Evolutionary conservation across 2,888 invertebrate genomes (phyloP), one percentile per base, ranked within the genome.

Genomic region (Scrobipalpa costella): DNA sequence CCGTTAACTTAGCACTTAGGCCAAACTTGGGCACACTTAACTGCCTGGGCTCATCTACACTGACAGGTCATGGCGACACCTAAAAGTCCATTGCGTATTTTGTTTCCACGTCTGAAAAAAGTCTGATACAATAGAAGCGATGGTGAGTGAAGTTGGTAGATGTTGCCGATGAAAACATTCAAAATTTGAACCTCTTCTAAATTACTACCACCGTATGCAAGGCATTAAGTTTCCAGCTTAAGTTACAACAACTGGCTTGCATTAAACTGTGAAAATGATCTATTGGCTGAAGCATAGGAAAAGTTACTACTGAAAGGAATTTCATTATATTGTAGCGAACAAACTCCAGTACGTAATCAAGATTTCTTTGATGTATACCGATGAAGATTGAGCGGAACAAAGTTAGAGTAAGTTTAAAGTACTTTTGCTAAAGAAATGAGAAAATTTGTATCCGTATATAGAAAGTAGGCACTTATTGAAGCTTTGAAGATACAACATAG

Each of bases 101-200:
- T 11, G 52, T 50, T 17, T 19, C 8, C 5, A n/a, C 13, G 6
- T 52, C n/a, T n/a, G n/a, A n/a, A 15, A 13, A 21, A 21, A 5
- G 19, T 33, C 2, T 21, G 27, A 0, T 21, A n/a, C 9, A 55
- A n/a, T 5, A 11, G 55, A 21, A 11, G 55, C 11, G 11, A 13
- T 33, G 27, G 27, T 3, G 19, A 9, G 13, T 21, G 13, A 52
- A 52, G 19, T 52, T 19, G 11, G 38, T 19, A 6, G 5, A 2
- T 19, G 49, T 49, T n/a, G 19, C 9, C 49, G 15, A 8, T 19
- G 8, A 9, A n/a, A 49, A 19, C 15, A 9, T 7, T 19, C 9
- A 17, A 11, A 86, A 86, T 84, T 82, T 84, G 79, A 83, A 84
- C 79, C 84, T 83, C 80, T 84, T 79, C 80, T 78, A 77, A 84